Percentiles rank a stretch among this genome's conserved stretches.
Conservation (phyloP, 2,888 invertebrate species). For the Eristalis tenax region DNA sequence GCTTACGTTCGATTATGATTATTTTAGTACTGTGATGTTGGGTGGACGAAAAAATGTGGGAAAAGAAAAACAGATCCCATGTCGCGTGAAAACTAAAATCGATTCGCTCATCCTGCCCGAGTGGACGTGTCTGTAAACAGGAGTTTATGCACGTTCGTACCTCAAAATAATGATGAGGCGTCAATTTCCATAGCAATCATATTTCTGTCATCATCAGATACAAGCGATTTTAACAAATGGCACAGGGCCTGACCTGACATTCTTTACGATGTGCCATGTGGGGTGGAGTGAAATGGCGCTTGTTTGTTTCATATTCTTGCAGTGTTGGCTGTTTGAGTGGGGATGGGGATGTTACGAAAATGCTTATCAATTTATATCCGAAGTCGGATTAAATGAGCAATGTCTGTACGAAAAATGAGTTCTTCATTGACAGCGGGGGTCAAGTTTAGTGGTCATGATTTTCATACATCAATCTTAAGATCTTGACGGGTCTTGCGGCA, state of each 20-base stretch:
- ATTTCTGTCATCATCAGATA: constrained; percentile 71
- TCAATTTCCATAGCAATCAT: constrained; percentile 72
- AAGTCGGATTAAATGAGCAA: constrained; percentile 54
- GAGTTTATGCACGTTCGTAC: neutral
- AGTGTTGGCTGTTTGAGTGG: neutral
- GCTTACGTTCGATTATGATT: constrained; percentile 60
- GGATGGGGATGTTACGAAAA: neutral
- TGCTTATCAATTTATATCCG: constrained; percentile 35
- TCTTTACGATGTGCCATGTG: constrained; percentile 24
- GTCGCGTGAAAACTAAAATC: constrained; percentile 35
- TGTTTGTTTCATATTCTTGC: neutral
- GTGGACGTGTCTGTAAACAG: constrained; percentile 4
- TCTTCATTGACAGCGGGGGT: neutral
- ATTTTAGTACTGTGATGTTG: constrained; percentile 18
- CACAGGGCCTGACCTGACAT: constrained; percentile 46
- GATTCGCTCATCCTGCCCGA: constrained; percentile 41
- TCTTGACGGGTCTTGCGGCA: too few relatives aligned
- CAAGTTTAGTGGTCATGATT: neutral
- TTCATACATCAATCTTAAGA: neutral
- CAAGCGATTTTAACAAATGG: constrained; percentile 63
- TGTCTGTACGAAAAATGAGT: constrained; percentile 33
- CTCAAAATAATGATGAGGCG: constrained; percentile 58
- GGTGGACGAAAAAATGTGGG: neutral
- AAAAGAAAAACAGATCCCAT: neutral
- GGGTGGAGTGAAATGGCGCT: neutral